These are phyloP conservation scores for Limosa lapponica DNA, from an alignment of 2,797 vertebrate species.

Conservation along the genomic window DNA sequence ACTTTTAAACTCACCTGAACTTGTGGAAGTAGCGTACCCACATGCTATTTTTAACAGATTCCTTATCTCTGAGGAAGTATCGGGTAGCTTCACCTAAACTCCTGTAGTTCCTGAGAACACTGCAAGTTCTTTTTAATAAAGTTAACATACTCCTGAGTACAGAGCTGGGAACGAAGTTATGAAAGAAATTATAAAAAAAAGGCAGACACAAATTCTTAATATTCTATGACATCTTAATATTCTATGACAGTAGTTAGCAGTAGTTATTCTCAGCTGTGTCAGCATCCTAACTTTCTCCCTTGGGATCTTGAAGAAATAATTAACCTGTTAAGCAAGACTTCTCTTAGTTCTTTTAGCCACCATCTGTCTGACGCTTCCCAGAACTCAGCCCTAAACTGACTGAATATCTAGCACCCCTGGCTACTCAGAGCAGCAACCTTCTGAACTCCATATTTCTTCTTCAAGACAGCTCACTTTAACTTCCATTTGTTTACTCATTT, in stretches of 20 bases:
- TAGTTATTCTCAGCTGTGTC: neutral
- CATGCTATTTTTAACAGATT: neutral
- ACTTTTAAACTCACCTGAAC: neutral
- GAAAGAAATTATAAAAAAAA: neutral
- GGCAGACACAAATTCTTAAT: neutral
- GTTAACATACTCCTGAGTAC: neutral
- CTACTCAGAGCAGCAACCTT: neutral
- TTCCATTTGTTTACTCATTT: neutral
- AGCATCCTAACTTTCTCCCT: neutral
- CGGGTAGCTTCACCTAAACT: neutral
- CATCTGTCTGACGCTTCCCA: neutral
- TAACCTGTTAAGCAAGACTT: neutral
- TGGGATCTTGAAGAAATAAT: neutral
- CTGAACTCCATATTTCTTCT: neutral
- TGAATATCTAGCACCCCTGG: neutral
- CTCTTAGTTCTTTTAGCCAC: neutral
- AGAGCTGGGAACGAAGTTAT: neutral
- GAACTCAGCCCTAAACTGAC: neutral
- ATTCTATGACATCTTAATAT: neutral
- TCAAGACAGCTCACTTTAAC: neutral
- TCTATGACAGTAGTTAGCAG: neutral
- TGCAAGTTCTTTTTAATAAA: neutral
- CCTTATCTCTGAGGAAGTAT: neutral
- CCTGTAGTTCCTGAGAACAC: neutral
- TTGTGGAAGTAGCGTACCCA: neutral